Conservation (phyloP, 2,113 vertebrate genomes). For the Chaenogobius annularis region DNA sequence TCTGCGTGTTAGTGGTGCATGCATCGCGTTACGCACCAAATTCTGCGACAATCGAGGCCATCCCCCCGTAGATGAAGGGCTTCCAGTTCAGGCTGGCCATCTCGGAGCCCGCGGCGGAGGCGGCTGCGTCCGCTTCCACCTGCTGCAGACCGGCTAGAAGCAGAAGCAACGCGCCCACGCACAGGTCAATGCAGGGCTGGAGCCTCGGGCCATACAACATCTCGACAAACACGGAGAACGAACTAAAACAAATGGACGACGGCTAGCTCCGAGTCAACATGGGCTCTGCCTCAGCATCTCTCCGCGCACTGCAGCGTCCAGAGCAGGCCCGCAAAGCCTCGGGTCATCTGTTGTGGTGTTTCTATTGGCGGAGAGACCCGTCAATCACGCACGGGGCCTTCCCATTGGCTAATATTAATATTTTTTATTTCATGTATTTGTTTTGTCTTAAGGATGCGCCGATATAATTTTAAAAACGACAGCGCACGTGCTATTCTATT, state of each 20-base stretch:
- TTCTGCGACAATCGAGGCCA: slow-evolving; percentile 95
- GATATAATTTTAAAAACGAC: slow-evolving; percentile 7
- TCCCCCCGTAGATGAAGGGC: slow-evolving; percentile 94
- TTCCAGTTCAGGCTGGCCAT: slow-evolving; percentile 94
- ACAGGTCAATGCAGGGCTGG: slow-evolving; percentile 72
- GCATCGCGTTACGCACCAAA: slow-evolving; percentile 83
- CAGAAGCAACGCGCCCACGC: slow-evolving; percentile 65
- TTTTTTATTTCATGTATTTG: not conserved
- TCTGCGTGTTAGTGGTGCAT: slow-evolving; percentile 47
- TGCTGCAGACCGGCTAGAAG: slow-evolving; percentile 79
- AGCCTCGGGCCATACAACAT: slow-evolving; percentile 65
- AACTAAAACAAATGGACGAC: slow-evolving; percentile 11
- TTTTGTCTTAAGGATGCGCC: not conserved
- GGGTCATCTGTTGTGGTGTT: not conserved
- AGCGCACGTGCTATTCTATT: not conserved
- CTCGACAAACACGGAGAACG: slow-evolving; percentile 33
- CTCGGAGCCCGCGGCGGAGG: slow-evolving; percentile 64
- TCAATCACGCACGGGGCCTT: slow-evolving; percentile 45
- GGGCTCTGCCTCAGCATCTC: slow-evolving; percentile 54
- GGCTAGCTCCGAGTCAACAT: slow-evolving; percentile 31
- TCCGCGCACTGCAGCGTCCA: slow-evolving; percentile 72
- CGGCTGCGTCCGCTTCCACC: slow-evolving; percentile 70
- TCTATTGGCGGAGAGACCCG: slow-evolving; percentile 46
- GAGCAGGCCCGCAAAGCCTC: slow-evolving; percentile 38
- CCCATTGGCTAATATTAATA: slow-evolving; percentile 40